Conservation (phyloP, 1,140 invertebrate genomes). For the Atta colombica region DNA sequence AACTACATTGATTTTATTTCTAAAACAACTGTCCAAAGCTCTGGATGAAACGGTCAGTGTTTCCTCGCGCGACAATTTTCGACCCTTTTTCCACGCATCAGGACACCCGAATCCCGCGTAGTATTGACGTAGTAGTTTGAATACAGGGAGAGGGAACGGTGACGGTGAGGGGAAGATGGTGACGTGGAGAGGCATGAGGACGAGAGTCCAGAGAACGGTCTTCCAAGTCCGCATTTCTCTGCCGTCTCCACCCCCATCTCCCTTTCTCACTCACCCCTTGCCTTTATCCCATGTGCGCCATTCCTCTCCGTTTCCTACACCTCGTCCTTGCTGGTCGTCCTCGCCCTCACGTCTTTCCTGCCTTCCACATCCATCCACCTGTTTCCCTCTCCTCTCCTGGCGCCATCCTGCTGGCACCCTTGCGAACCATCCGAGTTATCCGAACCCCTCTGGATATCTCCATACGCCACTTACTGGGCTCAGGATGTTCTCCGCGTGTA, state of each 20-base stretch:
- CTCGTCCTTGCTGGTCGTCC: constrained; percentile 57
- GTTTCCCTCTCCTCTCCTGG: constrained; percentile 65
- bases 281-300: constrained; percentile 40
- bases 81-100: constrained; percentile 42
- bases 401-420: constrained; percentile 71
- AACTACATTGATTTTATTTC: constrained; percentile 1
- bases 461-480: constrained; percentile 83
- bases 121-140: constrained; percentile 82
- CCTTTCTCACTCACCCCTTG: constrained; percentile 53
- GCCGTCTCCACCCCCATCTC: constrained; percentile 49
- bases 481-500: constrained; percentile 81
- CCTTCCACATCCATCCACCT: constrained; percentile 67
- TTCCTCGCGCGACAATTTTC: constrained; percentile 35
- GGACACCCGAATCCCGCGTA: constrained; percentile 68
- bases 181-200: constrained; percentile 38
- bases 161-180: constrained; percentile 11
- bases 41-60: not conserved
- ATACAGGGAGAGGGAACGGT: constrained; percentile 62
- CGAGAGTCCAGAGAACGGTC: constrained; percentile 71
- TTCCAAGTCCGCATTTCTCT: constrained; percentile 74
- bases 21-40: constrained; percentile 4
- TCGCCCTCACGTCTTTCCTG: constrained; percentile 55
- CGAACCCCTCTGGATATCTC: constrained; percentile 80
- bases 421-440: constrained; percentile 76
- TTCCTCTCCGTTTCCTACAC: constrained; percentile 60